Conservation (phyloP, 1,140 invertebrate species). For the Gonioctena quinquepunctata region DNA sequence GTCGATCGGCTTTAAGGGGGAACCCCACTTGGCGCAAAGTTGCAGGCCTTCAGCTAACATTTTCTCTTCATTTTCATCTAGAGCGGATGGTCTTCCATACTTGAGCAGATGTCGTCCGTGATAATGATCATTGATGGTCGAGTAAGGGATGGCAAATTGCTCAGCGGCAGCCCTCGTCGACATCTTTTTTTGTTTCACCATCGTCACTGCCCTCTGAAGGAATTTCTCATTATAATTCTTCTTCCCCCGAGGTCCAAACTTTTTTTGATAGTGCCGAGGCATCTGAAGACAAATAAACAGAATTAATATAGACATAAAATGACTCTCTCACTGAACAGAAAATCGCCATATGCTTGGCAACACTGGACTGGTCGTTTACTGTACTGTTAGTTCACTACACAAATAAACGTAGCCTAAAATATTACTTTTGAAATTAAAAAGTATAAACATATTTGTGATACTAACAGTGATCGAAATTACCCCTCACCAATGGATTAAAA, state of each 20-base stretch:
- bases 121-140: constrained; percentile 10
- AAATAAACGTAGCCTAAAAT: not conserved
- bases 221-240: constrained; percentile 2
- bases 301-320: constrained; percentile 5
- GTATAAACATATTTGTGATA: constrained; percentile 57
- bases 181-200: not conserved
- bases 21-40: constrained; percentile 20
- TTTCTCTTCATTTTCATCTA: constrained; percentile 7
- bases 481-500: not conserved
- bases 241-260: not conserved
- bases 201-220: constrained; percentile 2
- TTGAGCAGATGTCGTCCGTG: constrained; percentile 9
- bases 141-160: constrained; percentile 5
- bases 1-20: constrained; percentile 24
- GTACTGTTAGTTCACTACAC: not conserved
- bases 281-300: not conserved
- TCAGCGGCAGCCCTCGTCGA: not conserved
- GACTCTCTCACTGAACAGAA: not conserved
- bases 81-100: constrained; percentile 12
- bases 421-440: not conserved
- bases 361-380: not conserved
- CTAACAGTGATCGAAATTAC: not conserved
- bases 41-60: not conserved
- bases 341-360: not conserved
- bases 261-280: constrained; percentile 1